phyloP scores from a whole-genome alignment of 1,140 invertebrate species.

The Caerostris darwini region DNA sequence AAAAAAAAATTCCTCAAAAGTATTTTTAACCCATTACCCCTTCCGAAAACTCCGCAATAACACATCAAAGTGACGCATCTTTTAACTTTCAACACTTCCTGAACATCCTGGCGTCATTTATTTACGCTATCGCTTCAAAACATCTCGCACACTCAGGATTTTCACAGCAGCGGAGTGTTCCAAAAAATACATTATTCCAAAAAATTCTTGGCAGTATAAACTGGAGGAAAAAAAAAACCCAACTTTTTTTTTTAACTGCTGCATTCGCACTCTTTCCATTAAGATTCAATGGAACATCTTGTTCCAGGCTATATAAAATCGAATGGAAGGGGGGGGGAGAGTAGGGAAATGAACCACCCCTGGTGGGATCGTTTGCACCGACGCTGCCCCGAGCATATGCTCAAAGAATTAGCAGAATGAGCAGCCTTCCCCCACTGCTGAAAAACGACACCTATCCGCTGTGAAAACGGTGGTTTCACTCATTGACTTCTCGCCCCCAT shows the following conservation, averaged over 20 bases:
- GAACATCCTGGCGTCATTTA: neutral
- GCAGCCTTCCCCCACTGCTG: neutral
- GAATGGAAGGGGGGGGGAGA: neutral
- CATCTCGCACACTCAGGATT: neutral
- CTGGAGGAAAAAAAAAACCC: neutral
- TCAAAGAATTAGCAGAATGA: slow-evolving; percentile 57
- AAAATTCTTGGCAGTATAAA: neutral
- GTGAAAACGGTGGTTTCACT: slow-evolving; percentile 75
- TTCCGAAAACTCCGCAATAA: neutral
- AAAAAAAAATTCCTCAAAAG: neutral
- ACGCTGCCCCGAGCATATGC: slow-evolving; percentile 52
- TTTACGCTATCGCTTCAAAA: neutral
- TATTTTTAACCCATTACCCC: neutral
- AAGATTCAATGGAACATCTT: slow-evolving; percentile 57
- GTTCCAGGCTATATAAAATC: slow-evolving; percentile 48
- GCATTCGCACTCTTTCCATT: neutral
- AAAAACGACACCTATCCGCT: slow-evolving; percentile 72
- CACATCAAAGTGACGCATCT: neutral
- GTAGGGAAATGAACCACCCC: neutral
- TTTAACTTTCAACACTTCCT: neutral
- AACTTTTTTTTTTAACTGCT: neutral
- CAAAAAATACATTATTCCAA: neutral
- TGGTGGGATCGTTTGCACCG: slow-evolving; percentile 31
- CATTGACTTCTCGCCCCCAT: slow-evolving; percentile 67
- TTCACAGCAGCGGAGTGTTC: neutral